phyloP scores from a whole-genome alignment of 1,140 invertebrate species.

The Archivesica marissinica region DNA sequence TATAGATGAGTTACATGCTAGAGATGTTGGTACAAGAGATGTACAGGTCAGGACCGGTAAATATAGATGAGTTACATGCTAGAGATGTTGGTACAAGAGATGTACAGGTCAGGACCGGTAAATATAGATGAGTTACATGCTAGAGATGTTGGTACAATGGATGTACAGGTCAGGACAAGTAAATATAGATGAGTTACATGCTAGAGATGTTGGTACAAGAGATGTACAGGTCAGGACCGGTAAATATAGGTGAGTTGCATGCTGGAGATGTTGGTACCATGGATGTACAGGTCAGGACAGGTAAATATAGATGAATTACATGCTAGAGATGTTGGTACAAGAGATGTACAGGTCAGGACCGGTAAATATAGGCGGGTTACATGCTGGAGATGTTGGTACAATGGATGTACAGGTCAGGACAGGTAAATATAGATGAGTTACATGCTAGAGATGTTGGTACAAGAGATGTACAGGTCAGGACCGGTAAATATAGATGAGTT shows the following conservation, averaged over 20 bases:
- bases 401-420: too few species aligned
- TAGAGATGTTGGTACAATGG: too few species aligned
- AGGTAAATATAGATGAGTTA: neutral
- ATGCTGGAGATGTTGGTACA: too few species aligned
- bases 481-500: conserved; percentile 86
- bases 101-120: conserved; percentile 87
- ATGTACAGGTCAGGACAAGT: too few species aligned
- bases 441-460: conserved; percentile 85
- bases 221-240: conserved; percentile 87
- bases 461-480: conserved; percentile 86
- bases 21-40: too few species aligned
- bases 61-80: conserved; percentile 69
- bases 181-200: conserved; percentile 49
- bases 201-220: conserved; percentile 85
- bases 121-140: conserved; percentile 85
- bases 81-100: conserved; percentile 85
- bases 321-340: conserved; percentile 85
- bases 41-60: neutral
- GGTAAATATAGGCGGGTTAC: conserved; percentile 86
- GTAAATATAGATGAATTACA: neutral
- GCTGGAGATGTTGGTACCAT: too few species aligned
- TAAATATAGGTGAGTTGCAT: conserved; percentile 85
- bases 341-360: conserved; percentile 86
- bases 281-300: too few species aligned
- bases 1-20: conserved; percentile 84